Evolutionary conservation across 2,888 invertebrate genomes (phyloP).

Genomic region (Ormyrus nitidulus): DNA sequence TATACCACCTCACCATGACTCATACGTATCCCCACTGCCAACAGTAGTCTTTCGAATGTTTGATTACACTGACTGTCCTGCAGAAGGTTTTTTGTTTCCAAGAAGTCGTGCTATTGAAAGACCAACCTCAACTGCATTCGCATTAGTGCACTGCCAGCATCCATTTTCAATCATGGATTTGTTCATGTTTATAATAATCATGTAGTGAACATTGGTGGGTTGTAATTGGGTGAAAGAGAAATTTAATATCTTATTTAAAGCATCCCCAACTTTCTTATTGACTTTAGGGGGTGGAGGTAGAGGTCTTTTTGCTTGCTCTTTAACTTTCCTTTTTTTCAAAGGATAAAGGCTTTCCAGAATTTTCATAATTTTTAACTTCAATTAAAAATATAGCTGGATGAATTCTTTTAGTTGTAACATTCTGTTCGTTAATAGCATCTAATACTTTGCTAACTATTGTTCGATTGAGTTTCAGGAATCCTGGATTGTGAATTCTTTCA

Average conservation of each 20-base stretch:
- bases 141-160: slow-evolving; percentile 74
- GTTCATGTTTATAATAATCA: slow-evolving; percentile 79
- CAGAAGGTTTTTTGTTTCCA: slow-evolving; percentile 91
- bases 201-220: slow-evolving; percentile 77
- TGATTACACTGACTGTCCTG: slow-evolving; percentile 98
- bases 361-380: slow-evolving; percentile 79
- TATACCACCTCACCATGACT: slow-evolving; percentile 93
- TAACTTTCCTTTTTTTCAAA: slow-evolving; percentile 67
- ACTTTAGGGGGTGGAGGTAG: slow-evolving; percentile 61
- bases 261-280: slow-evolving; percentile 72
- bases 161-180: slow-evolving; percentile 71
- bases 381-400: slow-evolving; percentile 80
- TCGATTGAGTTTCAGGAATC: slow-evolving; percentile 78
- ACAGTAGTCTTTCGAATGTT: slow-evolving; percentile 97
- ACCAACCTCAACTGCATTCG: slow-evolving; percentile 78
- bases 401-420: slow-evolving; percentile 73
- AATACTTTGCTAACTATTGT: slow-evolving; percentile 77
- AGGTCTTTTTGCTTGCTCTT: slow-evolving; percentile 63
- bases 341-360: slow-evolving; percentile 77
- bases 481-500: slow-evolving; percentile 81
- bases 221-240: slow-evolving; percentile 75
- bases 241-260: slow-evolving; percentile 74
- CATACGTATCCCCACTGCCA: slow-evolving; percentile 94
- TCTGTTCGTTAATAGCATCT: slow-evolving; percentile 77
- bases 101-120: slow-evolving; percentile 98